Evolutionary conservation across 2,797 vertebrate species (phyloP).

Genomic region (Pteronotus mesoamericanus): DNA sequence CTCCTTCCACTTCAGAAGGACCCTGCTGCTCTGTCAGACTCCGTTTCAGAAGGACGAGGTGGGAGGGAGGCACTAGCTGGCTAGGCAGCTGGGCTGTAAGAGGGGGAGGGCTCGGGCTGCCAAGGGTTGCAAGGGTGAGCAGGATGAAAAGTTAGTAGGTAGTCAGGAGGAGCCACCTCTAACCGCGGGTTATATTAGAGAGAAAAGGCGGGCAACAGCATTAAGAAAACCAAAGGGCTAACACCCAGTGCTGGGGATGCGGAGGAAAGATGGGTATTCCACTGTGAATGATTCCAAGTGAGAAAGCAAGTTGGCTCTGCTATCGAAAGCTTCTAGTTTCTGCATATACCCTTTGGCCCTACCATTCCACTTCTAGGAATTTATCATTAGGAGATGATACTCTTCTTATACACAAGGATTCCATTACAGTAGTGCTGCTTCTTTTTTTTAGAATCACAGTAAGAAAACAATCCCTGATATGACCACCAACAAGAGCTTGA

Average conservation of each 20-base stretch:
- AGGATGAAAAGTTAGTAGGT: background rate
- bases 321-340: background rate
- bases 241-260: background rate
- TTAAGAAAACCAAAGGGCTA: background rate
- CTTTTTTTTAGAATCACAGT: background rate
- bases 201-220: background rate
- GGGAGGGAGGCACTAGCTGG: background rate
- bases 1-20: background rate
- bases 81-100: background rate
- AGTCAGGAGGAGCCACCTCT: background rate
- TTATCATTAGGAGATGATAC: background rate
- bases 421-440: background rate
- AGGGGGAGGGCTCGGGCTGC: background rate
- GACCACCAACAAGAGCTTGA: background rate
- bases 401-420: background rate
- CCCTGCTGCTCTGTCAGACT: background rate
- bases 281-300: background rate
- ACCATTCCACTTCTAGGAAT: background rate
- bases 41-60: background rate
- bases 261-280: background rate
- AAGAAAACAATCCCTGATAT: background rate
- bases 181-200: background rate
- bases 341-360: background rate
- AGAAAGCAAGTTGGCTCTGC: background rate
- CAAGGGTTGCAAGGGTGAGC: background rate